A percentile compares a stretch with the other conserved stretches of the same genome.
These are phyloP conservation scores for Mirounga angustirostris DNA, from an alignment of 2,113 vertebrate genomes.

Conservation along the genomic window DNA sequence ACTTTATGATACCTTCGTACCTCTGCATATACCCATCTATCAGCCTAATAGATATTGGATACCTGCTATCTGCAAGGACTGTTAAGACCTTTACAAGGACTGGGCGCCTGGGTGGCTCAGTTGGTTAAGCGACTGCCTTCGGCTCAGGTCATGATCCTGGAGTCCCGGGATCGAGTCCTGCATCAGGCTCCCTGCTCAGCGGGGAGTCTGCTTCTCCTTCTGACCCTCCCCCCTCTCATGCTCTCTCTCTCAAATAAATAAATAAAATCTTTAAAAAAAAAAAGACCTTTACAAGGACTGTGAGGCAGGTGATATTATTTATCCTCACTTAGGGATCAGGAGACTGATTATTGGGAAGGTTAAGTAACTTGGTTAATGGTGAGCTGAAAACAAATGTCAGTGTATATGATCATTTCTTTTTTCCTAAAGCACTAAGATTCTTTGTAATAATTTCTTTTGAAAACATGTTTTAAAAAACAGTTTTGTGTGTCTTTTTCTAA, in stretches of 20 bases:
- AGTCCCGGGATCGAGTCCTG: too few relatives aligned
- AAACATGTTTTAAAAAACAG: not conserved
- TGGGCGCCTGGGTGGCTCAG: not conserved
- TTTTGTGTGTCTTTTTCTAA: not conserved
- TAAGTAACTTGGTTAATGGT: not conserved
- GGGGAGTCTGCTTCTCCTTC: too few relatives aligned
- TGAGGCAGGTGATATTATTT: not conserved
- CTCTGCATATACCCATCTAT: not conserved
- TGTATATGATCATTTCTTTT: not conserved
- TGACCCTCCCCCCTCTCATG: too few relatives aligned
- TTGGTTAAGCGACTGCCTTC: too few relatives aligned
- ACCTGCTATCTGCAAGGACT: not conserved
- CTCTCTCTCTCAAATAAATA: too few relatives aligned
- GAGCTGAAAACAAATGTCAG: not conserved
- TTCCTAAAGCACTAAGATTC: not conserved
- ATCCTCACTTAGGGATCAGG: not conserved
- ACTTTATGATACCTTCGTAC: not conserved
- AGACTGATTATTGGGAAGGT: not conserved
- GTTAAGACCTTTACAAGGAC: not conserved
- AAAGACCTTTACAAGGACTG: not conserved
- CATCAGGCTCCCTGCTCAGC: too few relatives aligned
- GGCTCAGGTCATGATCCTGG: too few relatives aligned
- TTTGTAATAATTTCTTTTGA: slow-evolving; percentile 17
- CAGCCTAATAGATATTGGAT: not conserved
- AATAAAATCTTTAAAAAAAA: too few relatives aligned